Base-by-base conservation (phyloP, 2,113 vertebrate species). In the Gymnorhina tibicen region DNA sequence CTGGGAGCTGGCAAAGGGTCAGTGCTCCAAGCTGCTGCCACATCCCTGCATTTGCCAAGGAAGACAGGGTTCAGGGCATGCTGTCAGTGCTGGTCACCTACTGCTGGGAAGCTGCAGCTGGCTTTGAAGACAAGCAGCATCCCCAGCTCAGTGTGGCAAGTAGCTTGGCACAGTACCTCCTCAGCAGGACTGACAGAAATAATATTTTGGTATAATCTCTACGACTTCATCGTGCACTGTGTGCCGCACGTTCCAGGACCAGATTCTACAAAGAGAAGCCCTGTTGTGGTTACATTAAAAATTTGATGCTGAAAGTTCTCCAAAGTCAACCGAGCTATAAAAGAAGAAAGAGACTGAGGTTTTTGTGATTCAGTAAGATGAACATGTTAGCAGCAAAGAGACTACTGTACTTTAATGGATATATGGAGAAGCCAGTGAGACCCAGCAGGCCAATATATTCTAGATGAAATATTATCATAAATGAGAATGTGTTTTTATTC, bases 401-500 rank as follows among this genome's bases (percentile, higher is more conserved):
- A 84, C 83, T 91, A 91, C 90, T 74, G 75, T 89, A 81, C 58
- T 88, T 80, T 81, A 95, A 22, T 81, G 75, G 75, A 59, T 79
- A 80, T 52, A 72, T 58, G 47, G 72, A 96, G 83, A 94, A 91
- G 60, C 79, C 83, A 95, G 27, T 60, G 37, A 86, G 73, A 84
- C 64, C 35, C 88, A 78, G 82, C 82, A 95, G 91, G 79, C 88
- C 87, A 90, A 33, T 76, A 82, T 58, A 64, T 69, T 91, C 72
- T 73, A 80, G 59, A 87, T 79, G 66, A 95, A 96, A 95, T 95
- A 89, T 89, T 96, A 97, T 94, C 92, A 94, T 78, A 93, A 95
- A 96, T 50, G 90, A 95, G n/a, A 64, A 89, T 75, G 52, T 96
- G 96, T 96, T 97, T 96, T 96, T 72, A 97, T 88, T 97, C 87